Percentiles rank a stretch among this genome's conserved stretches.
Evolutionary conservation across 2,888 invertebrate species (phyloP).

Genomic region (Nomada goodeniana): DNA sequence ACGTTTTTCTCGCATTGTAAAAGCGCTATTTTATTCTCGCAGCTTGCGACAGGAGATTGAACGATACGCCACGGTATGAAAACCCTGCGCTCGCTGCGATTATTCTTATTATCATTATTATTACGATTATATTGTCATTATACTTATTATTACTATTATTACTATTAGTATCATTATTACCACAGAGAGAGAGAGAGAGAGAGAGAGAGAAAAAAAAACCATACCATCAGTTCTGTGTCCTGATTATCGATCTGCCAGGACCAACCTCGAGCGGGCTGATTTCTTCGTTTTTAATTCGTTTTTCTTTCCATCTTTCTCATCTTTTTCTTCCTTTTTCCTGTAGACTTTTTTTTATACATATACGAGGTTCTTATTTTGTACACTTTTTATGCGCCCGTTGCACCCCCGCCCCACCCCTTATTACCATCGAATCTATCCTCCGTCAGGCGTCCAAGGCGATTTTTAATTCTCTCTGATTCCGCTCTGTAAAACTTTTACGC

Average conservation of each 20-base stretch:
- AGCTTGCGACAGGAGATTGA: constrained; percentile 43
- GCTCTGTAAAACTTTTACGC: not conserved
- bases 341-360: not conserved
- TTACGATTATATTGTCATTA: constrained; percentile 78
- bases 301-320: not conserved
- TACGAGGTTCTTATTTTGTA: constrained; percentile 1
- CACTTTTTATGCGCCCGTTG: not conserved
- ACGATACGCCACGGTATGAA: constrained; percentile 55
- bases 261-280: constrained; percentile 55
- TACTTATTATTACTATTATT: constrained; percentile 75
- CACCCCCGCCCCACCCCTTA: not conserved
- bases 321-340: not conserved
- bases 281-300: constrained; percentile 26
- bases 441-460: too few species aligned
- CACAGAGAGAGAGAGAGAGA: constrained; percentile 22
- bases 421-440: not conserved
- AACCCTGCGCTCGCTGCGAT: constrained; percentile 66
- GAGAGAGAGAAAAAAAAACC: not conserved
- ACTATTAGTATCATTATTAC: constrained; percentile 72
- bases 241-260: constrained; percentile 40
- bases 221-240: constrained; percentile 47
- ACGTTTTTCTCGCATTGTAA: constrained; percentile 41
- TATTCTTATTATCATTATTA: constrained; percentile 72
- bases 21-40: constrained; percentile 22
- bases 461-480: too few species aligned